Conservation (phyloP, 2,797 vertebrate species). For the Miichthys miiuy region DNA sequence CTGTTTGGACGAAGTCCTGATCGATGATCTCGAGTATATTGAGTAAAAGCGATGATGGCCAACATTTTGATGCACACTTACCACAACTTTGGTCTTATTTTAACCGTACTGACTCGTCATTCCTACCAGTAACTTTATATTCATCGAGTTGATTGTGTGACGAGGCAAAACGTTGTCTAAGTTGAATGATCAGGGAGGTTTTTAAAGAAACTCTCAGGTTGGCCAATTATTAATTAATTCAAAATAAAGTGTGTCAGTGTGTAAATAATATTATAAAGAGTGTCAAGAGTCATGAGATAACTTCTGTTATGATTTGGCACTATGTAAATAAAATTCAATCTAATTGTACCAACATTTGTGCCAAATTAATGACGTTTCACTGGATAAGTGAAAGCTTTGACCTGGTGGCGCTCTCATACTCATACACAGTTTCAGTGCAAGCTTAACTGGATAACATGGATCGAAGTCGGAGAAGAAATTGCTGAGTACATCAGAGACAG, state of each 20-base stretch:
- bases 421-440: constrained; percentile 11
- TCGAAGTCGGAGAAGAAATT: constrained; percentile 39
- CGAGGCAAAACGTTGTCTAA: accelerated
- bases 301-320: too few species aligned
- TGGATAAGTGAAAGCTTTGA: background rate
- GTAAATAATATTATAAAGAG: too few species aligned
- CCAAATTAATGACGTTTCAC: background rate
- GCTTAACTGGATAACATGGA: constrained; percentile 6
- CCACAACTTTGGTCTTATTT: background rate
- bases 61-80: background rate
- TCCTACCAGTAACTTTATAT: background rate
- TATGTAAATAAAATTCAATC: too few species aligned
- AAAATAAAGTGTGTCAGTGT: background rate
- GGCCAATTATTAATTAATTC: background rate
- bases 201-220: background rate
- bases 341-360: background rate
- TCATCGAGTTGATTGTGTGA: background rate
- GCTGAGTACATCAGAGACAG: constrained; percentile 15
- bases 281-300: too few species aligned
- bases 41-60: background rate
- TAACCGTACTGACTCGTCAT: background rate
- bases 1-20: background rate
- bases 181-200: background rate
- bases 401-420: too few species aligned
- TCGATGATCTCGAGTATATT: background rate